phyloP scores from a whole-genome alignment of 2,888 invertebrate genomes.

The Brachyopa scutellaris region DNA sequence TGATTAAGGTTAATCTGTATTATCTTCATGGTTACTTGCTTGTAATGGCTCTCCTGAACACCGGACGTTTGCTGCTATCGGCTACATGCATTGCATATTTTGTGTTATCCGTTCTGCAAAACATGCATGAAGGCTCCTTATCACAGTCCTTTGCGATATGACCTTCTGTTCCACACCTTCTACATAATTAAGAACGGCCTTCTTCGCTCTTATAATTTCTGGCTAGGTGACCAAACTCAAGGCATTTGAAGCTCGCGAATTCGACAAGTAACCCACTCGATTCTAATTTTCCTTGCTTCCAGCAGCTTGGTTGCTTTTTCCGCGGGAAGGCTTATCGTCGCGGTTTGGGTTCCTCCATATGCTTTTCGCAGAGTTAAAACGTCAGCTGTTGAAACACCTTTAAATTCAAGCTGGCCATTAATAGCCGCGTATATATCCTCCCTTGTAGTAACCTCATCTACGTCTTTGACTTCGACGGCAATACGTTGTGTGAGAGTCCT shows the following conservation, averaged over 20 bases:
- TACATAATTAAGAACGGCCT: neutral
- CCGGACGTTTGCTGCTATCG: no score
- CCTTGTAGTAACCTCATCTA: slow-evolving; percentile 2
- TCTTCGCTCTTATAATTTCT: neutral
- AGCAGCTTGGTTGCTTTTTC: no score
- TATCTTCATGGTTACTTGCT: no score
- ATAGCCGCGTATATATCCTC: neutral
- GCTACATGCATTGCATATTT: neutral
- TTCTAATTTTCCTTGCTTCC: neutral
- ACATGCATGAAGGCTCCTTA: slow-evolving; percentile 1
- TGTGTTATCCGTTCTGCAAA: neutral
- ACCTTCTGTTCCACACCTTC: slow-evolving; percentile 9
- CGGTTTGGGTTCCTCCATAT: slow-evolving; percentile 9
- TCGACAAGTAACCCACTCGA: neutral
- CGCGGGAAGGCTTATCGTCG: no score
- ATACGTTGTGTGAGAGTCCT: no score
- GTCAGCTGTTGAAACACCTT: neutral
- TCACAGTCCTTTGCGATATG: slow-evolving; percentile 10
- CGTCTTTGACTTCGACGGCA: slow-evolving; percentile 1
- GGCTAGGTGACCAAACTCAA: slow-evolving; percentile 3
- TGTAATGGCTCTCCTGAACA: no score
- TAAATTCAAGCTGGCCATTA: neutral
- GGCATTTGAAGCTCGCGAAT: slow-evolving; percentile 9
- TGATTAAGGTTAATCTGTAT: no score
- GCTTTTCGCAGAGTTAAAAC: neutral